phyloP scores from a whole-genome alignment of 2,797 vertebrate species.

The Anniella stebbinsi region DNA sequence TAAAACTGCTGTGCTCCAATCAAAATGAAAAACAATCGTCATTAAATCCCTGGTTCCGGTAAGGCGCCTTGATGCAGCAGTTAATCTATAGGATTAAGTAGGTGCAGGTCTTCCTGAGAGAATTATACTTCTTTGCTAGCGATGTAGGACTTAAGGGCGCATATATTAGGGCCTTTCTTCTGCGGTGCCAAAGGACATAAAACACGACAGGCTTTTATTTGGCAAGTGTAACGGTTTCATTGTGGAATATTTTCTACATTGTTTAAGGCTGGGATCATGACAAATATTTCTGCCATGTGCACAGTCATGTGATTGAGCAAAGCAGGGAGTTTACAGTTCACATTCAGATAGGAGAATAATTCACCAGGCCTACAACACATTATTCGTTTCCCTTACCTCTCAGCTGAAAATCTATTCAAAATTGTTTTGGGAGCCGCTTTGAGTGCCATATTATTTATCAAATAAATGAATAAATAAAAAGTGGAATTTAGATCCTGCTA shows the following conservation, averaged over 20 bases:
- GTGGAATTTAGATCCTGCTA: neutral
- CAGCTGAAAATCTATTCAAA: neutral
- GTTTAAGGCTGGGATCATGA: slow-evolving; percentile 19
- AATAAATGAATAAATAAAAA: neutral
- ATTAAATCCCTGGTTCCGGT: neutral
- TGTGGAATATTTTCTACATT: slow-evolving; percentile 7
- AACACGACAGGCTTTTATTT: slow-evolving; percentile 25
- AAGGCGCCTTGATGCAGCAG: slow-evolving; percentile 8
- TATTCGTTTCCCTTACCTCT: neutral
- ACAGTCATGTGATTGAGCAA: slow-evolving; percentile 6
- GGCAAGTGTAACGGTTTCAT: slow-evolving; percentile 23
- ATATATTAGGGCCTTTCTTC: slow-evolving; percentile 14
- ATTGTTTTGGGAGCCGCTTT: too few relatives aligned
- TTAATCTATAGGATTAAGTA: slow-evolving; percentile 34
- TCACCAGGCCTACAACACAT: neutral
- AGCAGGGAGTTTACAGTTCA: neutral
- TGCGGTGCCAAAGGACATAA: slow-evolving; percentile 14
- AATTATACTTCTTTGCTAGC: slow-evolving; percentile 11
- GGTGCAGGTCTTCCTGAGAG: slow-evolving; percentile 1
- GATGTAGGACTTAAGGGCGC: slow-evolving; percentile 9
- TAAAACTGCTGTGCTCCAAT: slow-evolving; percentile 11
- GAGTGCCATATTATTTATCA: too few relatives aligned
- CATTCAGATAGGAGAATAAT: neutral
- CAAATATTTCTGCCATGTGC: slow-evolving; percentile 17
- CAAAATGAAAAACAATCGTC: slow-evolving; percentile 34